These are phyloP conservation scores for Toxostoma redivivum DNA, from an alignment of 2,113 vertebrate genomes.

Conservation along the genomic window DNA sequence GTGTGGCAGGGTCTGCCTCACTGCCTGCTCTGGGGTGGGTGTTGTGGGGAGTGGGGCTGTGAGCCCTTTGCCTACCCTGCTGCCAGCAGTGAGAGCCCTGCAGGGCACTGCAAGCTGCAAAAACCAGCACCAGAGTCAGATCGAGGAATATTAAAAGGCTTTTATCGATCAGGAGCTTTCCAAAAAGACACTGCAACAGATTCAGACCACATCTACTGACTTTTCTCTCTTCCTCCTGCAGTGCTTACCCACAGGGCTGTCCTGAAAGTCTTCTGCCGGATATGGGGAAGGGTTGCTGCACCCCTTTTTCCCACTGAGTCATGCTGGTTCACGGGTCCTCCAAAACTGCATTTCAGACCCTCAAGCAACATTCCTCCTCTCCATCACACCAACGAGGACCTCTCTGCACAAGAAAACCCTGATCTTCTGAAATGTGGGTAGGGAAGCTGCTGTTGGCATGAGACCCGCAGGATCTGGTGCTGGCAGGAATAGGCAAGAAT, in stretches of 20 bases:
- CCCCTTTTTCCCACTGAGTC: not conserved
- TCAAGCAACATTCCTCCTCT: not conserved
- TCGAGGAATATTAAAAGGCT: not conserved
- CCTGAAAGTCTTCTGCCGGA: not conserved
- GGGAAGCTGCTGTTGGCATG: not conserved
- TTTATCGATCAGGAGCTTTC: not conserved
- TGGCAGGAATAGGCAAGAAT: not conserved
- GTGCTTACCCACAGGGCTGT: not conserved
- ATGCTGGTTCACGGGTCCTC: accelerated
- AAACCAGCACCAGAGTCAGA: not conserved
- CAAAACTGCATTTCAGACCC: not conserved
- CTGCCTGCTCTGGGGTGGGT: not conserved
- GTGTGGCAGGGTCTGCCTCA: not conserved
- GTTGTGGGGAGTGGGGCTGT: not conserved
- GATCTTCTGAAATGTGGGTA: not conserved
- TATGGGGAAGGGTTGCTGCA: not conserved
- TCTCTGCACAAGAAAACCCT: not conserved
- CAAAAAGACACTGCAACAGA: not conserved
- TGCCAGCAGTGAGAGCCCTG: accelerated
- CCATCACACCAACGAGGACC: not conserved
- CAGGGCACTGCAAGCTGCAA: not conserved
- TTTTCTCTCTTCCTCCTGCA: not conserved
- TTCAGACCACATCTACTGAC: not conserved
- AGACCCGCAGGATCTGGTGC: not conserved
- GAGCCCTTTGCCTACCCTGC: not conserved